phyloP scores from a whole-genome alignment of 2,797 vertebrate genomes.

The Galagoides demidoff region DNA sequence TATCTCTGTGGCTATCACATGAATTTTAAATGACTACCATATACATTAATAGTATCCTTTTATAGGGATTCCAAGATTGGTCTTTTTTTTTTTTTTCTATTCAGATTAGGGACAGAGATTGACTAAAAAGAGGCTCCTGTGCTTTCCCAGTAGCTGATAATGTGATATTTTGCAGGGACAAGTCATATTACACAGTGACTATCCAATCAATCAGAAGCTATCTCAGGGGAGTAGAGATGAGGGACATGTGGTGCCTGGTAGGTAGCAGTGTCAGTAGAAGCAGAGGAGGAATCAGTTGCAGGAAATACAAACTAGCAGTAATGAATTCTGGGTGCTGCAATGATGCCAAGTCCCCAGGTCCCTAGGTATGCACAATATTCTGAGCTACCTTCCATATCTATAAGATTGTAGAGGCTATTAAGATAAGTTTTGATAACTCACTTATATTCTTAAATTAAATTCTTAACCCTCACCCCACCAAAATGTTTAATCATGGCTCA shows the following conservation, averaged over 20 bases:
- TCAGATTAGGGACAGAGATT: rapidly evolving
- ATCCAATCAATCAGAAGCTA: background rate
- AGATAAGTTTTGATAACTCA: background rate
- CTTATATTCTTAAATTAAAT: background rate
- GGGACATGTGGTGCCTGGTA: background rate
- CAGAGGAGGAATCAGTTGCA: background rate
- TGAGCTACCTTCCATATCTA: background rate
- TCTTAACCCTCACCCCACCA: background rate
- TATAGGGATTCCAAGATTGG: background rate
- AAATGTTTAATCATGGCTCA: background rate
- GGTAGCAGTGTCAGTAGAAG: background rate
- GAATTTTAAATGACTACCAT: background rate
- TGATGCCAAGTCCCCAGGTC: too few relatives aligned
- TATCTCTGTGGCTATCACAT: background rate
- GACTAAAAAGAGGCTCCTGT: background rate
- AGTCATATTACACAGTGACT: background rate
- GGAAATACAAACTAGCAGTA: background rate
- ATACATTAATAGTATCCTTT: background rate
- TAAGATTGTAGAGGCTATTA: background rate
- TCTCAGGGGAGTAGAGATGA: background rate
- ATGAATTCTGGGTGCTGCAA: background rate
- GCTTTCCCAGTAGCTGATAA: background rate
- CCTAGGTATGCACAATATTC: background rate
- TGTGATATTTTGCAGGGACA: background rate
- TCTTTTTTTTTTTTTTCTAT: background rate